These are phyloP conservation scores for Venustaconcha ellipsiformis DNA, from an alignment of 1,140 invertebrate genomes.

Conservation along the genomic window DNA sequence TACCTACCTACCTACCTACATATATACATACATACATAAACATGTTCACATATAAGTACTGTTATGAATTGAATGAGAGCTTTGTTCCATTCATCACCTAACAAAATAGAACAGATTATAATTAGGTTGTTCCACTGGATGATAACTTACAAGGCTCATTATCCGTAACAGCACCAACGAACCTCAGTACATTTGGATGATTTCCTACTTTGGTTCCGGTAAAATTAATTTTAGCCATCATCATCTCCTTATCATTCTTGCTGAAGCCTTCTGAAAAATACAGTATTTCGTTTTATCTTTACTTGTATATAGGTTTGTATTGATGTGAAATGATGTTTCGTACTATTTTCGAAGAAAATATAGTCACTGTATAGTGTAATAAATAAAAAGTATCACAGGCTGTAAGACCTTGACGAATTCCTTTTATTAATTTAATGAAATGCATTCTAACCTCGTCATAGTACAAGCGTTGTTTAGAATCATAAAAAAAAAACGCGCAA, in stretches of 20 bases:
- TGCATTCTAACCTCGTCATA: background rate
- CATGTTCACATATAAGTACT: too few species aligned
- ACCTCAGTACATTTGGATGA: slow-evolving; percentile 48
- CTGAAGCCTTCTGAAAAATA: slow-evolving; percentile 28
- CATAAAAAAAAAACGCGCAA: background rate
- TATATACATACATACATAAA: too few species aligned
- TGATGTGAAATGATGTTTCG: background rate
- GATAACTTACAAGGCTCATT: slow-evolving; percentile 36
- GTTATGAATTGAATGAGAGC: too few species aligned
- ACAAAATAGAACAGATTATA: too few species aligned
- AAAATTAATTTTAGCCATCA: slow-evolving; percentile 60
- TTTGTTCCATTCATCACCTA: too few species aligned
- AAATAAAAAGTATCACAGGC: too few species aligned
- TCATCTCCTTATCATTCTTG: slow-evolving; percentile 40
- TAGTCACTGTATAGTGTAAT: background rate
- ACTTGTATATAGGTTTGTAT: too few species aligned
- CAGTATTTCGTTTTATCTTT: background rate
- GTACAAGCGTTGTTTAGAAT: background rate
- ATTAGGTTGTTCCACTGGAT: too few species aligned
- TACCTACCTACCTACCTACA: too few species aligned
- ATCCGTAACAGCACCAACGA: slow-evolving; percentile 49
- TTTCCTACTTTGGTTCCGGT: slow-evolving; percentile 40
- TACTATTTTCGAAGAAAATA: background rate
- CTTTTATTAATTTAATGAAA: background rate
- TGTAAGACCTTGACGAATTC: too few species aligned